These are phyloP conservation scores for Gila robusta DNA, from an alignment of 2,797 vertebrate species.

Conservation along the genomic window DNA sequence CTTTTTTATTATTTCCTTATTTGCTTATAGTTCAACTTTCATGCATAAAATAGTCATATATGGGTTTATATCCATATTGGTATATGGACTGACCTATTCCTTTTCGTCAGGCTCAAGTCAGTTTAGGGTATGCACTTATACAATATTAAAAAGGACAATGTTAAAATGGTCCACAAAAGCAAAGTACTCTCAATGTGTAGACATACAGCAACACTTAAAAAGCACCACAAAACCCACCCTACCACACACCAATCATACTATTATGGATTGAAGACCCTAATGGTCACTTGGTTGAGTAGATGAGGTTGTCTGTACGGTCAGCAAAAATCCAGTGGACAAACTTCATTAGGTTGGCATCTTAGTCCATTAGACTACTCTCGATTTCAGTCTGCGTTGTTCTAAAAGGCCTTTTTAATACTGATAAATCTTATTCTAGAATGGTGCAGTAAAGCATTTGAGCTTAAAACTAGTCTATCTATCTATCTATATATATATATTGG, in stretches of 20 bases:
- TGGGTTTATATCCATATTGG: neutral
- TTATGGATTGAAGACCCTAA: constrained; percentile 52
- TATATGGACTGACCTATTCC: neutral
- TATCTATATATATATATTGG: neutral
- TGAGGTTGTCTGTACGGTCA: constrained; percentile 56
- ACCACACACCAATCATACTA: constrained; percentile 49
- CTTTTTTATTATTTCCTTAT: neutral
- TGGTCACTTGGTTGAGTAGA: constrained; percentile 55
- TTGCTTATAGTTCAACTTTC: neutral
- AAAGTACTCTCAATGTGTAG: constrained; percentile 51
- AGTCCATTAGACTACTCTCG: constrained; percentile 60
- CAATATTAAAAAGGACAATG: constrained; percentile 53
- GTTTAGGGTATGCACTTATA: constrained; percentile 69
- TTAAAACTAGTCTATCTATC: neutral
- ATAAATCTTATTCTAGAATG: constrained; percentile 6
- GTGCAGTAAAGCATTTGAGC: neutral
- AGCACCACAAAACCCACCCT: constrained; percentile 56
- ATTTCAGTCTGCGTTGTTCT: constrained; percentile 34
- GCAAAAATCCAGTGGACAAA: constrained; percentile 60
- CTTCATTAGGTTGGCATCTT: constrained; percentile 61
- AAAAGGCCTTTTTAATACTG: constrained; percentile 36
- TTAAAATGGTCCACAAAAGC: constrained; percentile 53
- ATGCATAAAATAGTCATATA: neutral
- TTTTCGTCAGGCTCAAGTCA: constrained; percentile 18
- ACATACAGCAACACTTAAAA: constrained; percentile 62